Percentiles rank a stretch among this genome's conserved stretches.
Evolutionary conservation across 2,113 vertebrate genomes (phyloP).

Genomic region (Oncorhynchus mykiss): DNA sequence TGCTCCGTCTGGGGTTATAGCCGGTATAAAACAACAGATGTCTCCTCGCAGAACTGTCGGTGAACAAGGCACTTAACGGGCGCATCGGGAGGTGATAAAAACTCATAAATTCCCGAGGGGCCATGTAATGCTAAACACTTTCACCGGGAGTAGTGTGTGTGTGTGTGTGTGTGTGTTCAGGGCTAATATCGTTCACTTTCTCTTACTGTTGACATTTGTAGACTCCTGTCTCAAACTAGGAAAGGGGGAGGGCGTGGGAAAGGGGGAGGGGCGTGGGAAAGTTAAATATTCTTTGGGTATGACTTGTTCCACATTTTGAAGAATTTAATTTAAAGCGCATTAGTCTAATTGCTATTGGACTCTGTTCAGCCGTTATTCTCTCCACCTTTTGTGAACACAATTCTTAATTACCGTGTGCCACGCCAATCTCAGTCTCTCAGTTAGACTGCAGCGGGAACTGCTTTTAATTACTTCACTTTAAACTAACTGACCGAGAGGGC

Average conservation of each 20-base stretch:
- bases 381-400: slow-evolving; percentile 73
- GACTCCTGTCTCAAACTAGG: slow-evolving; percentile 78
- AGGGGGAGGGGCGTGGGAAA: slow-evolving; percentile 94
- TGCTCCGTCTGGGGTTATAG: slow-evolving; percentile 79
- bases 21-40: slow-evolving; percentile 99
- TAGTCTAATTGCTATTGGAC: slow-evolving; percentile 74
- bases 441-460: slow-evolving; percentile 40
- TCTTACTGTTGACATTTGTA: slow-evolving; percentile 95
- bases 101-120: slow-evolving; percentile 99
- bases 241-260: slow-evolving; percentile 89
- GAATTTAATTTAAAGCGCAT: slow-evolving; percentile 84
- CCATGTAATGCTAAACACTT: slow-evolving; percentile 97
- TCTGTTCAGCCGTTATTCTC: slow-evolving; percentile 70
- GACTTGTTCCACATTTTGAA: slow-evolving; percentile 61
- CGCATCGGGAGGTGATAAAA: slow-evolving; percentile 98
- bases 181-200: slow-evolving; percentile 56
- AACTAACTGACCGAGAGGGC: slow-evolving; percentile 56
- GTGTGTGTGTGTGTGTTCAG: slow-evolving; percentile 32
- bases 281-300: slow-evolving; percentile 88
- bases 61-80: slow-evolving; percentile 99
- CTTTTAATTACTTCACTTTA: slow-evolving; percentile 76
- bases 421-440: slow-evolving; percentile 36
- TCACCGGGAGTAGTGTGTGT: slow-evolving; percentile 76
- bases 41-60: slow-evolving; percentile 82
- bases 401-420: slow-evolving; percentile 71